A percentile compares a stretch with the other conserved stretches of the same genome.
These are phyloP conservation scores for Mallotus villosus DNA, from an alignment of 2,797 vertebrate species.

Conservation along the genomic window DNA sequence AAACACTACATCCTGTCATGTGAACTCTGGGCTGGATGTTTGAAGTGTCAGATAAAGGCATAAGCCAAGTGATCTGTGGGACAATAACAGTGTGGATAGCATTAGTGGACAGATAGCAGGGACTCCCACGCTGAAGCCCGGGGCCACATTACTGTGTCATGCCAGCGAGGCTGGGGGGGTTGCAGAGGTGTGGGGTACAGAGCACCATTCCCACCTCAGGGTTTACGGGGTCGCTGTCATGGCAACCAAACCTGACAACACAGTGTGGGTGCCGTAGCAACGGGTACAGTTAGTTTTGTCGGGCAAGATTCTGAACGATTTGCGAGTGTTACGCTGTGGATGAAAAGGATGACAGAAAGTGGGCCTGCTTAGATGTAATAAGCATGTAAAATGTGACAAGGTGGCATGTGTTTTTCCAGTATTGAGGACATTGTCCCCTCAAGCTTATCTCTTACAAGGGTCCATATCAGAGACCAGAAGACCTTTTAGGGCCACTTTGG, in stretches of 20 bases:
- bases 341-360: too few relatives aligned
- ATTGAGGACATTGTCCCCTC: background rate
- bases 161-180: conserved; percentile 4
- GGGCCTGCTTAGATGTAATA: too few relatives aligned
- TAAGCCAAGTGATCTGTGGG: conserved; percentile 31
- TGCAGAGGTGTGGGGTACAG: conserved; percentile 42
- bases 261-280: background rate
- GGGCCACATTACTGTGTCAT: conserved; percentile 29
- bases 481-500: background rate
- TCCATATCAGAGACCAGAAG: background rate
- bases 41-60: conserved; percentile 49
- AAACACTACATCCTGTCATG: conserved; percentile 47
- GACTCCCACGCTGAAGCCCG: conserved; percentile 24
- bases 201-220: conserved; percentile 29
- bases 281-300: background rate
- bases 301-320: background rate
- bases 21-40: conserved; percentile 46
- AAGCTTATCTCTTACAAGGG: background rate
- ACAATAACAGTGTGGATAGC: conserved; percentile 49
- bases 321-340: too few relatives aligned
- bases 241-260: conserved; percentile 29
- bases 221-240: conserved; percentile 34
- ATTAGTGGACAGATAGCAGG: conserved; percentile 47
- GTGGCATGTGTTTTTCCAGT: background rate
- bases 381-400: background rate